phyloP scores from a whole-genome alignment of 23 tunicate species.

The Halocynthia roretzi region DNA sequence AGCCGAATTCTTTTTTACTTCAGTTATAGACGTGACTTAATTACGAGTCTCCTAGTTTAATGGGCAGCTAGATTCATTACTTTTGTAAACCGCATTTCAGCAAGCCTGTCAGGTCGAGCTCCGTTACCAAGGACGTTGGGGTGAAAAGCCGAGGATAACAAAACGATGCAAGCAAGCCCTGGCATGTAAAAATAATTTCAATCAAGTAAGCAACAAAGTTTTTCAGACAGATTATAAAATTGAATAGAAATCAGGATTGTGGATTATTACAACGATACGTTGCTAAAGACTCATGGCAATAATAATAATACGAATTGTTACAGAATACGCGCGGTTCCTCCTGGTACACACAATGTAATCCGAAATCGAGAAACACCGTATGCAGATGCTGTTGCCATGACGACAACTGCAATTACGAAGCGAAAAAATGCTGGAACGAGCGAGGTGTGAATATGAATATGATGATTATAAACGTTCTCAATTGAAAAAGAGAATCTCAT shows the following conservation, averaged over 20 bases:
- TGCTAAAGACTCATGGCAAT: not conserved
- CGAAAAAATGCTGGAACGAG: constrained; percentile 29
- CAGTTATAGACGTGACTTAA: too few relatives aligned
- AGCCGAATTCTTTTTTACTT: too few relatives aligned
- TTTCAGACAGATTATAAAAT: too few relatives aligned
- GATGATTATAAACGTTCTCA: too few relatives aligned
- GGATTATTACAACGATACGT: not conserved
- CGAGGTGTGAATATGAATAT: not conserved
- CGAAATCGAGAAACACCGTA: constrained; percentile 33
- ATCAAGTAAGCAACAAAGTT: not conserved
- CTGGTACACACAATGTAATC: constrained; percentile 38
- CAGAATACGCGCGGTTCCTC: constrained; percentile 39
- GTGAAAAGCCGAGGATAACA: not conserved
- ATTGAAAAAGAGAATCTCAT: too few relatives aligned
- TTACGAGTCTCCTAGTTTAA: too few relatives aligned
- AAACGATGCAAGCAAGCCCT: constrained; percentile 18
- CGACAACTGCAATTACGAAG: constrained; percentile 44
- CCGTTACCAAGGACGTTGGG: constrained; percentile 16
- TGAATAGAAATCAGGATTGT: too few relatives aligned
- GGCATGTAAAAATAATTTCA: constrained; percentile 8
- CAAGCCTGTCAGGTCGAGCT: constrained; percentile 36
- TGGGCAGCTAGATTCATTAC: too few relatives aligned
- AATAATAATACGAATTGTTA: not conserved
- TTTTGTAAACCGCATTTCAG: not conserved
- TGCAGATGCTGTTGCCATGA: constrained; percentile 64